phyloP scores from a whole-genome alignment of 2,113 vertebrate genomes.

The Psittacula cyanocephala region DNA sequence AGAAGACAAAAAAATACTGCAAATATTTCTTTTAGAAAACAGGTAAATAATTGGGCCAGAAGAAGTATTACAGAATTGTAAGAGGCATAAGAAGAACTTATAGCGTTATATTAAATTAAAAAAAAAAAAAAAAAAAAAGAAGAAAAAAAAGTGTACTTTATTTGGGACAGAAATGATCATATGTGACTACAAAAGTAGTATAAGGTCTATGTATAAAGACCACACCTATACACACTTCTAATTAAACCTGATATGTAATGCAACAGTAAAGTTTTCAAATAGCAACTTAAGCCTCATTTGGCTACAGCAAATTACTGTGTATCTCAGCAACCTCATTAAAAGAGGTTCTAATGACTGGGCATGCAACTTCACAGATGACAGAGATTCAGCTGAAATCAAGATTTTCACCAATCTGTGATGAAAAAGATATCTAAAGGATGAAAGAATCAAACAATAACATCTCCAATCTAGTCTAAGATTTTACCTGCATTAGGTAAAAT shows the following conservation, averaged over 20 bases:
- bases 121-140: neutral
- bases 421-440: neutral
- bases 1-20: no score
- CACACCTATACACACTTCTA: neutral
- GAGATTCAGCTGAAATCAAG: neutral
- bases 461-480: neutral
- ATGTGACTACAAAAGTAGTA: neutral
- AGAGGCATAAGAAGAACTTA: no score
- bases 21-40: no score
- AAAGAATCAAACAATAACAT: neutral
- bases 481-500: neutral
- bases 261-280: neutral
- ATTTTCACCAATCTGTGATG: neutral
- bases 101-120: no score
- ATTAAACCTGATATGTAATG: neutral
- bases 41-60: no score
- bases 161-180: neutral
- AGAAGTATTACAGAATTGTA: no score
- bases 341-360: neutral
- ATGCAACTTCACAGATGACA: neutral
- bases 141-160: neutral
- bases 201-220: fast-evolving
- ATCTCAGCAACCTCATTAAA: neutral
- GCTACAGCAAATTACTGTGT: neutral
- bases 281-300: neutral